Evolutionary conservation across 2,797 vertebrate genomes (phyloP).

Genomic region (Botia almorhae): DNA sequence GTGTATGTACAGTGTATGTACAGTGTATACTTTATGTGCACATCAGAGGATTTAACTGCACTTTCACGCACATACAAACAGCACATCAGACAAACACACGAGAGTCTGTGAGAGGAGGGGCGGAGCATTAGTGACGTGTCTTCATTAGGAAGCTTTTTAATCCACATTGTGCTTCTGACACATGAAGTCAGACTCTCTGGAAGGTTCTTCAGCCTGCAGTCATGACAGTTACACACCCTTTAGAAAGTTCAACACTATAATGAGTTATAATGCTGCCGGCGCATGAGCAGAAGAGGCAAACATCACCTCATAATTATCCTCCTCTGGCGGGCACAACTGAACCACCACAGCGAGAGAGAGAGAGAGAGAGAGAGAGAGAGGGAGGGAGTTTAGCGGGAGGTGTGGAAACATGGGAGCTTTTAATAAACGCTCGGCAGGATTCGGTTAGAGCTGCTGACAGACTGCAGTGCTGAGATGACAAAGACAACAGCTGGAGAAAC

Average conservation of each 20-base stretch:
- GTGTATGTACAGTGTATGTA: too few species aligned
- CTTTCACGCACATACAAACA: slow-evolving; percentile 30
- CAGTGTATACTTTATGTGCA: background rate
- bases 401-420: slow-evolving; percentile 15
- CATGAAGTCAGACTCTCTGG: slow-evolving; percentile 14
- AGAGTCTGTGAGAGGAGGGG: background rate
- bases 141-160: background rate
- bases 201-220: slow-evolving; percentile 49
- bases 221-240: slow-evolving; percentile 24
- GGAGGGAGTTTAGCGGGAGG: background rate
- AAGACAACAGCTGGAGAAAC: slow-evolving; percentile 8
- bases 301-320: slow-evolving; percentile 12
- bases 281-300: background rate
- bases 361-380: background rate
- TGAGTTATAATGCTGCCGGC: slow-evolving; percentile 21
- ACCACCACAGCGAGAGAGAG: background rate
- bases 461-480: background rate
- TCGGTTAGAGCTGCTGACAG: background rate
- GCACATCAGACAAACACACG: slow-evolving; percentile 33
- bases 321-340: background rate
- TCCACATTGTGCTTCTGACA: slow-evolving; percentile 11
- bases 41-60: slow-evolving; percentile 20
- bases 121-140: slow-evolving; percentile 16
- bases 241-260: slow-evolving; percentile 20
- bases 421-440: background rate